phyloP scores from a whole-genome alignment of 1,140 invertebrate species.

The Drosophila kohkoa region DNA sequence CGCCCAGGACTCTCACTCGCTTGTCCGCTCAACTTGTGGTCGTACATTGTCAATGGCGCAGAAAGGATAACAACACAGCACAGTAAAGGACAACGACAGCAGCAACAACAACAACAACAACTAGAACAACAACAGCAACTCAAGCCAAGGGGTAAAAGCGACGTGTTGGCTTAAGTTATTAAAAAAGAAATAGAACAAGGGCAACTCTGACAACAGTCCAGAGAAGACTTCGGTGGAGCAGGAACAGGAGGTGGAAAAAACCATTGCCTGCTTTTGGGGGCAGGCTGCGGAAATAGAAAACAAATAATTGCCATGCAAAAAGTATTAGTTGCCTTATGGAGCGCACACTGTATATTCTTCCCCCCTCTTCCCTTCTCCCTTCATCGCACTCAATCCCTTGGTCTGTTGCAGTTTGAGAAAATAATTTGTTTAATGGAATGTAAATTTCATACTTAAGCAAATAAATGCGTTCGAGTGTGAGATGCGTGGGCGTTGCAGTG shows the following conservation, averaged over 20 bases:
- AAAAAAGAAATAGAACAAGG: slow-evolving; percentile 61
- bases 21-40: slow-evolving; percentile 42
- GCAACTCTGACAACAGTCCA: not conserved
- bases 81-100: slow-evolving; percentile 30
- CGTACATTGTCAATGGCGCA: slow-evolving; percentile 72
- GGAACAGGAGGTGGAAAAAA: slow-evolving; percentile 1
- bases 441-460: slow-evolving; percentile 81
- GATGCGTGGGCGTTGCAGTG: slow-evolving; percentile 37
- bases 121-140: not conserved
- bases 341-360: slow-evolving; percentile 10
- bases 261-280: slow-evolving; percentile 7
- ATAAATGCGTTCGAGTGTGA: slow-evolving; percentile 66
- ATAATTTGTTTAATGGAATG: slow-evolving; percentile 83
- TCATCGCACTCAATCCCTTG: not conserved
- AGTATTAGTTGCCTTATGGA: slow-evolving; percentile 66
- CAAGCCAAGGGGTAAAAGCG: slow-evolving; percentile 28
- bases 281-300: slow-evolving; percentile 54
- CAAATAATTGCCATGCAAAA: slow-evolving; percentile 82
- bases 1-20: slow-evolving; percentile 48
- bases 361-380: not conserved
- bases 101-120: slow-evolving; percentile 17
- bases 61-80: slow-evolving; percentile 71
- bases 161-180: slow-evolving; percentile 80
- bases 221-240: not conserved
- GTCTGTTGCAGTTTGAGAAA: slow-evolving; percentile 64